These are phyloP conservation scores for Gasteruption jaculator DNA, from an alignment of 2,888 invertebrate species.

Conservation along the genomic window DNA sequence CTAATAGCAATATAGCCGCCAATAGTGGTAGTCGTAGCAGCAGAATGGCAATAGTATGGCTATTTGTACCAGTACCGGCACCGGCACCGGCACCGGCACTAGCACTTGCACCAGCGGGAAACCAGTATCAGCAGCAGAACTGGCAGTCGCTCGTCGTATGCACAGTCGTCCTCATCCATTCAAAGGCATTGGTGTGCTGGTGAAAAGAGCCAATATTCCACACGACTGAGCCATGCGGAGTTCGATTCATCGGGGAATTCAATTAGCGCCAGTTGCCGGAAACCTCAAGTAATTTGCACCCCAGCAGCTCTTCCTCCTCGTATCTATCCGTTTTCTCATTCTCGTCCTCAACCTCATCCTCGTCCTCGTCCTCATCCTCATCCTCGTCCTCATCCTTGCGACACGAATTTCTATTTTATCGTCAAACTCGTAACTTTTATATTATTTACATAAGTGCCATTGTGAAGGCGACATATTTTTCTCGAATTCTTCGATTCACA, in stretches of 20 bases:
- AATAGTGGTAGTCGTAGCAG: too few species aligned
- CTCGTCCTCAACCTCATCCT: neutral
- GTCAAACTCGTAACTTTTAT: too few species aligned
- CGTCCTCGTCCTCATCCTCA: neutral
- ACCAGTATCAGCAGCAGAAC: neutral
- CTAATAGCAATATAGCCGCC: too few species aligned
- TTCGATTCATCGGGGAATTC: constrained; percentile 48
- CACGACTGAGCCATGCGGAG: constrained; percentile 33
- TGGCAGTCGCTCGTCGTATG: neutral
- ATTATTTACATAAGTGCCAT: too few species aligned
- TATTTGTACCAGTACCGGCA: too few species aligned
- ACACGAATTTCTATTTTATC: too few species aligned
- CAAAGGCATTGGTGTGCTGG: constrained; percentile 26
- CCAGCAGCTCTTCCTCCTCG: constrained; percentile 3
- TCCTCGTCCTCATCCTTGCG: too few species aligned
- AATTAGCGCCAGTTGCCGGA: constrained; percentile 48
- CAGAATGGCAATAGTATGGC: too few species aligned
- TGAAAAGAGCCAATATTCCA: constrained; percentile 46
- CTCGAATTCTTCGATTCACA: too few species aligned
- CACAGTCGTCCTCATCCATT: constrained; percentile 29
- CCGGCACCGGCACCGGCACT: too few species aligned
- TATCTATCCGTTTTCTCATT: constrained; percentile 6
- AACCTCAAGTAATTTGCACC: constrained; percentile 47
- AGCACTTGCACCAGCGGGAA: too few species aligned
- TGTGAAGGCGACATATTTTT: too few species aligned